Base-by-base conservation (phyloP, 2,113 vertebrate genomes). In the Sinocyclocheilus anshuiensis region DNA sequence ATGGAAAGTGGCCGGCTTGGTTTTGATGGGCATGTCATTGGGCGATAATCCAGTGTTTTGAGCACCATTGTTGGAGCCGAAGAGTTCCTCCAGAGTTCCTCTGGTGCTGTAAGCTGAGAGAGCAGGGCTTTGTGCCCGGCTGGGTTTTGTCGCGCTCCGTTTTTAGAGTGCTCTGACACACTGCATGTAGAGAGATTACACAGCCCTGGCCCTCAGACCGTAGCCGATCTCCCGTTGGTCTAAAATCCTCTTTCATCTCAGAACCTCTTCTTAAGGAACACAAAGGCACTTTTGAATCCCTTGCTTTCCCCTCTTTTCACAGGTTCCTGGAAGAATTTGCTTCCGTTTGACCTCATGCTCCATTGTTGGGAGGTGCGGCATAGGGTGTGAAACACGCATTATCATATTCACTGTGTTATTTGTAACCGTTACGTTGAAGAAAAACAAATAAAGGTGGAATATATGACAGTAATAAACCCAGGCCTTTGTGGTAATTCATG, bases 11-110 rank as follows among this genome's bases (percentile, higher is more conserved):
- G 53, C 69, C 48, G 76, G 85, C 67, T 74, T 55, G 79, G 84
- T 84, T 90, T 87, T 90, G 85, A 90, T 86, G 88, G 87, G 88
- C 85, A 82, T 87, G 90, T 89, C 86, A 87, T 61, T 74, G 29
- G 75, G 65, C 71, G 82, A 72, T 87, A 90, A 90, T 90, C 91
- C 91, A 84, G 74, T 84, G 72, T 85, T 84, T 71, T 65, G 61
- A 61, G 5, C 24, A 36, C 86, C 86, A 81, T 88, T 90, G 85
- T 90, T 83, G 79, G 42, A 59, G 67, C 13, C 13, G 65, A 57
- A 63, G 79, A 83, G 72, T 85, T 87, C 91, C 83, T 86, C 59
- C 71, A 71, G 86, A 79, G 86, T 88, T 87, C 86, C 88, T 87
- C 86, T 89, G 79, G 67, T 84, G 76, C 26, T 42, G n/a, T 75